A percentile compares a stretch with the other conserved stretches of the same genome.
phyloP scores from a whole-genome alignment of 2,888 invertebrate species.

The Alcis repandata region DNA sequence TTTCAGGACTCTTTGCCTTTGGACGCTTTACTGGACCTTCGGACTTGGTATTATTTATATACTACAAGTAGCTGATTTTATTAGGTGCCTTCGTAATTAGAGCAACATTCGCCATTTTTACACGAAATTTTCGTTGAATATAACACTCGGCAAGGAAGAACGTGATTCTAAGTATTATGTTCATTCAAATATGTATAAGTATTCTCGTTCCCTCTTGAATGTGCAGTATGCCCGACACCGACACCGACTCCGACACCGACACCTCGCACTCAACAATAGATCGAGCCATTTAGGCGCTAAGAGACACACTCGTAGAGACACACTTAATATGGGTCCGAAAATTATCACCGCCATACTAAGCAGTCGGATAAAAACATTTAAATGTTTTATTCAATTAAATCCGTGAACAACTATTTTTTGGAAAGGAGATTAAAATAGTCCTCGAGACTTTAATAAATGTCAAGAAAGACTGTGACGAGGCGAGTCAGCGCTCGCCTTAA shows the following conservation, averaged over 20 bases:
- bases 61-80: not conserved
- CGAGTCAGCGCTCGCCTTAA: not conserved
- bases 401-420: conserved; percentile 23
- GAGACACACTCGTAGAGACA: too few relatives aligned
- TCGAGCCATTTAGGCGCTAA: too few relatives aligned
- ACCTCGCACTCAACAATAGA: too few relatives aligned
- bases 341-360: too few relatives aligned
- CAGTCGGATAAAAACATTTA: too few relatives aligned
- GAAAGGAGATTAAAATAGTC: conserved; percentile 18
- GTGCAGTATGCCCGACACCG: too few relatives aligned
- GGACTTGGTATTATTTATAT: not conserved
- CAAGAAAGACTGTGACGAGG: not conserved
- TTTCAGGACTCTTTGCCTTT: conserved; percentile 14
- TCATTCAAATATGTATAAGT: too few relatives aligned
- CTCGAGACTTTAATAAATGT: conserved; percentile 20
- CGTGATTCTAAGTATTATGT: too few relatives aligned
- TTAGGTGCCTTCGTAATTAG: not conserved
- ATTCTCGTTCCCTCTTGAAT: too few relatives aligned
- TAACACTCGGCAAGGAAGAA: not conserved
- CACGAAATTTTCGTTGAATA: not conserved
- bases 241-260: too few relatives aligned
- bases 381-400: conserved; percentile 38
- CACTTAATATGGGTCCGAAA: too few relatives aligned
- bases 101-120: not conserved
- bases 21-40: not conserved